phyloP scores from a whole-genome alignment of 1,140 invertebrate species.

The Cataglyphis hispanica region DNA sequence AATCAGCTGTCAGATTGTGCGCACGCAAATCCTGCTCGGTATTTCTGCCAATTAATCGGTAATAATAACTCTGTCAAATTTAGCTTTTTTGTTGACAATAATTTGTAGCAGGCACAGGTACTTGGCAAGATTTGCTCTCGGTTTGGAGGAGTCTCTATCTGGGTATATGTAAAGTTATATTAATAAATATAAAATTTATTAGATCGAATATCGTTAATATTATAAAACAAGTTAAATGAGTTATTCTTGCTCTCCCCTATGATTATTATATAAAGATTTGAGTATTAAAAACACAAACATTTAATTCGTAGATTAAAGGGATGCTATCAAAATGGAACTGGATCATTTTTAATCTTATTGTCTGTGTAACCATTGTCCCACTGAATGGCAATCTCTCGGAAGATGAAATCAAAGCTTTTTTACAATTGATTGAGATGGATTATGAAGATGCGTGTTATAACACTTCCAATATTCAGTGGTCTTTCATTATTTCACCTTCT shows the following conservation, averaged over 20 bases:
- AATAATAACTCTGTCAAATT: too few relatives aligned
- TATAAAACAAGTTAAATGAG: neutral
- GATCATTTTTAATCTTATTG: constrained; percentile 66
- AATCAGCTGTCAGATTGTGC: too few relatives aligned
- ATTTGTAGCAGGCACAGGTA: too few relatives aligned
- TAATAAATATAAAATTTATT: neutral
- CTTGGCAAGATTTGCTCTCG: too few relatives aligned
- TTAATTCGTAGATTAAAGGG: constrained; percentile 67
- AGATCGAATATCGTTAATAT: neutral
- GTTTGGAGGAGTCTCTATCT: too few relatives aligned
- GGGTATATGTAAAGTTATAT: too few relatives aligned
- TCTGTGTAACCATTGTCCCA: constrained; percentile 40
- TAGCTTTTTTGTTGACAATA: too few relatives aligned
- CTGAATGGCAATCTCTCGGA: neutral
- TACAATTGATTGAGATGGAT: constrained; percentile 78
- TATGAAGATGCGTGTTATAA: constrained; percentile 81
- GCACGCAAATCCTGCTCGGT: too few relatives aligned
- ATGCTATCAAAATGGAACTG: constrained; percentile 77
- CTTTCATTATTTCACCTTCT: constrained; percentile 72
- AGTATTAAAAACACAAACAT: neutral
- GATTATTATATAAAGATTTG: neutral
- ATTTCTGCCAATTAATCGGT: too few relatives aligned
- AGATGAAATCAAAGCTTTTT: constrained; percentile 55
- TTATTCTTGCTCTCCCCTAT: neutral
- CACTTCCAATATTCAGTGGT: constrained; percentile 79